Evolutionary conservation across 2,888 invertebrate genomes (phyloP), one percentile per base, ranked within the genome.

Genomic region (Meiosimyza platycephala): DNA sequence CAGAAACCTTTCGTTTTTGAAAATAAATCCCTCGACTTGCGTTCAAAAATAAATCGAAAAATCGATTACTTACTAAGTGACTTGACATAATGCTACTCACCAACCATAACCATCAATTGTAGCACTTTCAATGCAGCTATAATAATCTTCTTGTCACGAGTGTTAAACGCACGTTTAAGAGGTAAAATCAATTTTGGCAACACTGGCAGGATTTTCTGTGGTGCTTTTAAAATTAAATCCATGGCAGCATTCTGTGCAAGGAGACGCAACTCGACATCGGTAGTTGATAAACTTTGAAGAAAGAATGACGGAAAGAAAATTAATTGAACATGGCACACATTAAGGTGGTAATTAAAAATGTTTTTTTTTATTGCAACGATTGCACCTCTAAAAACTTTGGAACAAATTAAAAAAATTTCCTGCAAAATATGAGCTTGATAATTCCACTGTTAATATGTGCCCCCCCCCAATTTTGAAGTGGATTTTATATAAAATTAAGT

Each of bases 141-240:
- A 80, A 98, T 91, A 18, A 97, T 94, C 75, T 90, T 88, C 3
- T 92, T 92, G 77, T 94, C 93, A 83, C 94, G 93, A 0, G 96
- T 97, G 83, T 94, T 93, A 55, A 98, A 88, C 0, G 97, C 96
- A 82, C 93, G 94, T 90, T 97, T 97, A 64, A 98, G 93, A 0
- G 98, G 98, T 76, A 96, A 92, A 73, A 98, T 95, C 1, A 98
- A 89, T 84, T 96, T 96, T 0, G 97, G 97, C 63, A 98, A 91
- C 47, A 96, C 95, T 0, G 96, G 95, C 48, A 97, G 89, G 13
- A 86, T 80, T 72, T 86, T 86, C 9, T 83, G 79, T 2, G 83
- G 85, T 15, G 83, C 84, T 55, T 84, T 78, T 47, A 92, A 90
- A 73, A 98, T 89, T 89, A 98, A 90, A 82, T 97, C 97, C 74